phyloP scores from a whole-genome alignment of 1,140 invertebrate species.

The Asbolus verrucosus region DNA sequence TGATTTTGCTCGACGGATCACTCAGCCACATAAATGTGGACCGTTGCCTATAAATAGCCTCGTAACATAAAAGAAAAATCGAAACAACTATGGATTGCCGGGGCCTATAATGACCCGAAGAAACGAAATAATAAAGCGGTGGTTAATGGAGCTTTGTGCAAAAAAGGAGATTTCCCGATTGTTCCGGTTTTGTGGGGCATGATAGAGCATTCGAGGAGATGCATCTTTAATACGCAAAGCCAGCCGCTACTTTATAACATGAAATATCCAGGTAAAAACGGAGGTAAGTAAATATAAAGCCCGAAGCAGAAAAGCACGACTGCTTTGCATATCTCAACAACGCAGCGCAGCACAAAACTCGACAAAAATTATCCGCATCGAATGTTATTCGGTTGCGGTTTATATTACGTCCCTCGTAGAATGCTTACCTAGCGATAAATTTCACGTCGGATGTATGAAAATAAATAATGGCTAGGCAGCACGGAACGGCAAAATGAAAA shows the following conservation, averaged over 20 bases:
- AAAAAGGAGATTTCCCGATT: no score
- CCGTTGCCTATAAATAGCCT: slow-evolving; percentile 17
- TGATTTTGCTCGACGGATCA: slow-evolving; percentile 26
- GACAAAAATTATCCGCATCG: slow-evolving; percentile 24
- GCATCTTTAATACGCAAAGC: slow-evolving; percentile 22
- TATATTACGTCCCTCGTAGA: slow-evolving; percentile 8
- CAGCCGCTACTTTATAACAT: slow-evolving; percentile 16
- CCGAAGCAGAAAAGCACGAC: slow-evolving; percentile 33
- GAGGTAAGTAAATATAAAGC: slow-evolving; percentile 39
- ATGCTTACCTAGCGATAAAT: slow-evolving; percentile 33
- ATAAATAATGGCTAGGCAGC: slow-evolving; percentile 37
- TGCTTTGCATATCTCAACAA: slow-evolving; percentile 41
- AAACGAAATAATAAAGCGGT: no score
- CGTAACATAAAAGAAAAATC: not conserved
- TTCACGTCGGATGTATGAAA: slow-evolving; percentile 33
- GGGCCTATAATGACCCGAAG: not conserved
- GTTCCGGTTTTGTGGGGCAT: no score
- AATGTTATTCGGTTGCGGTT: slow-evolving; percentile 13
- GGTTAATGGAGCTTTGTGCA: no score
- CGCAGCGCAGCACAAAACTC: slow-evolving; percentile 8
- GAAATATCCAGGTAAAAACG: slow-evolving; percentile 30
- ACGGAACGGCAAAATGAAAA: slow-evolving; percentile 39
- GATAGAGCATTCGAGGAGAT: no score
- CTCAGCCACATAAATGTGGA: slow-evolving; percentile 2
- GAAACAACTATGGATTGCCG: slow-evolving; percentile 14